These are phyloP conservation scores for Haliaeetus leucogaster DNA, from an alignment of 2,113 vertebrate genomes.

Conservation along the genomic window DNA sequence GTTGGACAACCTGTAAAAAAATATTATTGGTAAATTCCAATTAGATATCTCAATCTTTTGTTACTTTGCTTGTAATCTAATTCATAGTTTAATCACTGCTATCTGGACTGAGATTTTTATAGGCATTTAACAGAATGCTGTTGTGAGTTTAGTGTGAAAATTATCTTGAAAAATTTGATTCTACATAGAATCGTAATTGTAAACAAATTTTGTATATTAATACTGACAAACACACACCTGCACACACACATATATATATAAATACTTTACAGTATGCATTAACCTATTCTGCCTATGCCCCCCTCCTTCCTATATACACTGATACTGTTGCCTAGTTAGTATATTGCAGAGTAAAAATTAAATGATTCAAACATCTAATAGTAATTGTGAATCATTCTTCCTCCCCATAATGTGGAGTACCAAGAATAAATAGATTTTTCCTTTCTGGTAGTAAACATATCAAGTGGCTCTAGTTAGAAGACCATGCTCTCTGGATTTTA, in stretches of 20 bases:
- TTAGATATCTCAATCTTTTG: not conserved
- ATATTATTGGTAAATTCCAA: not conserved
- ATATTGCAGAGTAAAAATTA: not conserved
- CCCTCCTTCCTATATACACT: not conserved
- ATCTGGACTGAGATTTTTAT: not conserved
- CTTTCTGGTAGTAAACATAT: not conserved
- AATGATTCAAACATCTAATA: not conserved
- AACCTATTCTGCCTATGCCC: not conserved
- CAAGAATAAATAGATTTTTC: not conserved
- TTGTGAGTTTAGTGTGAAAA: not conserved
- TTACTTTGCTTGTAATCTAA: not conserved
- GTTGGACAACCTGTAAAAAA: not conserved
- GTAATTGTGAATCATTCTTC: not conserved
- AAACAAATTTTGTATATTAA: not conserved
- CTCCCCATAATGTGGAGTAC: not conserved
- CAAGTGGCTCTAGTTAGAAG: not conserved
- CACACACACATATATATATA: not conserved
- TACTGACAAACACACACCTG: not conserved
- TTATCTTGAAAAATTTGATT: not conserved
- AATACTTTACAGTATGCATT: not conserved
- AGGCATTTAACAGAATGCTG: not conserved
- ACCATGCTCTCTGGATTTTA: conserved; percentile 1
- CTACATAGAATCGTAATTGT: not conserved
- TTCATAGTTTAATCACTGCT: not conserved
- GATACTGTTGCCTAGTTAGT: not conserved